Conservation (phyloP, 2,888 invertebrate species). For the Dione vanillae region DNA sequence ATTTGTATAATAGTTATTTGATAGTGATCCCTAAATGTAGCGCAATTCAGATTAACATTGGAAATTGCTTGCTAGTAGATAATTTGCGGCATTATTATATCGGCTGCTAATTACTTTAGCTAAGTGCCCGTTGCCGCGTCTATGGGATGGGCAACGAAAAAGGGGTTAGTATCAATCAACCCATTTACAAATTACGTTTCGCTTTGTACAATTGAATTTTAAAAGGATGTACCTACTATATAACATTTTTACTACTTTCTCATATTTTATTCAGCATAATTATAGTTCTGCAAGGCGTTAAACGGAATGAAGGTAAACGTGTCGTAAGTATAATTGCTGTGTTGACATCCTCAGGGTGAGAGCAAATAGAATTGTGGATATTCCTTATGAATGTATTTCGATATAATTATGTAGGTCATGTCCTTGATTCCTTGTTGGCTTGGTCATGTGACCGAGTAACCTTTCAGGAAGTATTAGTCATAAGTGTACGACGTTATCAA, state of each 20-base stretch:
- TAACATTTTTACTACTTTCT: not conserved
- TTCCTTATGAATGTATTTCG: constrained; percentile 5
- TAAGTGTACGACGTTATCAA: not conserved
- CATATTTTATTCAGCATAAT: not conserved
- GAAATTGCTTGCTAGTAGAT: constrained; percentile 39
- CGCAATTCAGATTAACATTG: constrained; percentile 35
- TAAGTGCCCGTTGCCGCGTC: constrained; percentile 44
- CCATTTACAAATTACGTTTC: constrained; percentile 29
- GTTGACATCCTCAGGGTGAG: constrained; percentile 7
- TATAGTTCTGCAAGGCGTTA: not conserved
- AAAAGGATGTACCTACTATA: not conserved
- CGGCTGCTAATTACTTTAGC: constrained; percentile 47
- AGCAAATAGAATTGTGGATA: constrained; percentile 1
- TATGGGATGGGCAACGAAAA: constrained; percentile 36
- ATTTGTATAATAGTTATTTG: constrained; percentile 31
- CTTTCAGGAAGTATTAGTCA: not conserved
- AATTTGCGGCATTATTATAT: constrained; percentile 48
- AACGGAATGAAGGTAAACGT: not conserved
- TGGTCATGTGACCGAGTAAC: constrained; percentile 10
- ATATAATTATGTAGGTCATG: constrained; percentile 16
- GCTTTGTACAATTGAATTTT: constrained; percentile 16
- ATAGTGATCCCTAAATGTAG: constrained; percentile 29
- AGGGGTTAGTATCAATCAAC: constrained; percentile 30
- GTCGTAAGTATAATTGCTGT: not conserved
- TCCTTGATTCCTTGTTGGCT: not conserved